Evolutionary conservation across 2,113 vertebrate genomes (phyloP), one percentile per base, ranked within the genome.

Genomic region (Neotragus moschatus): DNA sequence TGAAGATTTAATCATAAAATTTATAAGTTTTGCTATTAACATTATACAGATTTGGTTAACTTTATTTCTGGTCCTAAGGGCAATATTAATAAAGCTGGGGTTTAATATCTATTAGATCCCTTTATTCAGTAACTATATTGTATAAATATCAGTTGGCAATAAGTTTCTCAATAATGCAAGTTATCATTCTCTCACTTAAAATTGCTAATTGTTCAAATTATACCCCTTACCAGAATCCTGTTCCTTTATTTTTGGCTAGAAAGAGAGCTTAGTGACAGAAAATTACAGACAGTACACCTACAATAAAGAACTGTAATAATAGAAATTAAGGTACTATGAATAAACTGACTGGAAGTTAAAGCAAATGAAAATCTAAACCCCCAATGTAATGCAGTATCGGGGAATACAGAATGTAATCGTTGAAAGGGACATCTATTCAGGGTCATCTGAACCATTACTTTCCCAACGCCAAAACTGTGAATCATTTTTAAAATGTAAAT

Each of bases 141-240:
- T 94, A 7, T 55, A 94, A 73, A 49, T 45, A 88, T 63, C 53
- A 84, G 30, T 92, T 96, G 91, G 30, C 39, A 75, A 36, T 82
- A 94, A 26, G n/a, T 81, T 97, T 93, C 47, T 95, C 4, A 30
- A n/a, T 84, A 75, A 43, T 75, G 7, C 14, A 85, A 85, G 21
- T 53, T 96, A 58, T 47, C 61, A 73, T 73, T 36, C 75, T 81
- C 36, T 90, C n/a, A 86, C 28, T 92, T 51, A 33, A 47, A 95
- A 75, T 66, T 94, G 36, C 53, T 90, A 60, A 51, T 63, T 96
- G 80, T 84, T 95, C 33, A 88, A 82, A 96, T 39, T 60, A 55
- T 92, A 49, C 43, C 14, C 30, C 58, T 95, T 73, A 77, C 8
- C 39, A 87, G 73, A 84, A 84, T 89, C 58, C 25, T 61, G 10